Conservation (phyloP, 2,888 invertebrate species). For the Agrypnus murinus region DNA sequence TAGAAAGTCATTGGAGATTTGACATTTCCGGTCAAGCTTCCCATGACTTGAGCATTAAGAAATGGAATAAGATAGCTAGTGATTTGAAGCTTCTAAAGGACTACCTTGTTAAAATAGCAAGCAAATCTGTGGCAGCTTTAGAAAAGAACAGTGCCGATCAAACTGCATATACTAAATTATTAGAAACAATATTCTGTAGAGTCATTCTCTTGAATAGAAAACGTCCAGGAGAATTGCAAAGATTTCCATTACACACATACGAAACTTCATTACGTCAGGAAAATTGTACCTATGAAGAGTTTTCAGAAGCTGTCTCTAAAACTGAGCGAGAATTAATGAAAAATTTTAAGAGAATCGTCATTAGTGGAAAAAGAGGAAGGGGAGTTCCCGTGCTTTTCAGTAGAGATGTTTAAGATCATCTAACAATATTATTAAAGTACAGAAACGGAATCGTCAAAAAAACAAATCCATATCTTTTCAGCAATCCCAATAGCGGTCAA, state of each 20-base stretch:
- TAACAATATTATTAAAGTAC: conserved; percentile 15
- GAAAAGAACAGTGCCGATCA: too few species aligned
- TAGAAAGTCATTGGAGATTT: too few species aligned
- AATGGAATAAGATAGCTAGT: conserved; percentile 50
- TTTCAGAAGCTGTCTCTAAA: not conserved
- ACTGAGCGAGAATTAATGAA: conserved; percentile 27
- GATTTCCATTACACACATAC: conserved; percentile 13
- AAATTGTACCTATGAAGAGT: conserved; percentile 35
- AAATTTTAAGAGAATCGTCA: conserved; percentile 37
- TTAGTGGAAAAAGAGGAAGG: too few species aligned
- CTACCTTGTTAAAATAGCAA: conserved; percentile 33
- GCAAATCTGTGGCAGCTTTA: too few species aligned
- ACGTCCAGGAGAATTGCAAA: conserved; percentile 47
- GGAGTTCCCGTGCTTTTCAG: conserved; percentile 44
- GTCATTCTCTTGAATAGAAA: conserved; percentile 45
- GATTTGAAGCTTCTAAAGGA: conserved; percentile 51
- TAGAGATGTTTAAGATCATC: conserved; percentile 40
- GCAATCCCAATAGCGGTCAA: not conserved
- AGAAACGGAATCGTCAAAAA: conserved; percentile 17
- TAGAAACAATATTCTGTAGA: conserved; percentile 50
- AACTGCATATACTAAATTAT: conserved; percentile 29
- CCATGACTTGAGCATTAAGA: conserved; percentile 43
- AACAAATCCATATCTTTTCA: conserved; percentile 12
- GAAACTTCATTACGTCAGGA: not conserved
- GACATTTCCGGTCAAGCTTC: conserved; percentile 45